phyloP scores from a whole-genome alignment of 2,113 vertebrate genomes.

The Daboia siamensis region DNA sequence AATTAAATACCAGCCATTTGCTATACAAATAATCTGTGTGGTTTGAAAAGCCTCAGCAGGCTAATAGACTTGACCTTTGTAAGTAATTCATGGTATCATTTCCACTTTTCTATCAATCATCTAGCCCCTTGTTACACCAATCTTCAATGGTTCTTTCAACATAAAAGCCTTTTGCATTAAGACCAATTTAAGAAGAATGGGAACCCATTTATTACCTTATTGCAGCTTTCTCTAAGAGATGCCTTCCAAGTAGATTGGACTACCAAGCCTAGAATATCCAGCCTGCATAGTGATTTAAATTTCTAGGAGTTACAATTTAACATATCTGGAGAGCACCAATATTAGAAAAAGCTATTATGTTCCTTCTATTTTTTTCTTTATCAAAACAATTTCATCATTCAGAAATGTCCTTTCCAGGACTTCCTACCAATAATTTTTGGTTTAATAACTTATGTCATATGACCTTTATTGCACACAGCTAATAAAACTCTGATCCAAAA shows the following conservation, averaged over 20 bases:
- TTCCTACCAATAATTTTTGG: neutral
- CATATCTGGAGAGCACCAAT: neutral
- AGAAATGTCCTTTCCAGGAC: neutral
- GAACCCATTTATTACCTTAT: neutral
- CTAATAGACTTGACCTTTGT: slow-evolving; percentile 4
- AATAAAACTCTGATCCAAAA: neutral
- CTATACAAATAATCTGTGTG: slow-evolving; percentile 9
- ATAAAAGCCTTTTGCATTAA: neutral
- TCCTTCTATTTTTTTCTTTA: neutral
- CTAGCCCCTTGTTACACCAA: neutral
- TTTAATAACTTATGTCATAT: neutral
- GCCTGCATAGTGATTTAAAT: neutral
- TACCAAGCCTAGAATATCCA: neutral
- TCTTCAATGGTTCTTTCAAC: neutral
- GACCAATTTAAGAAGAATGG: slow-evolving; percentile 3
- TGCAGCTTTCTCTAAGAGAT: neutral
- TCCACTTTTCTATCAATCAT: neutral
- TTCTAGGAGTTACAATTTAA: neutral
- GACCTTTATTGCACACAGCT: neutral
- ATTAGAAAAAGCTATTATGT: neutral
- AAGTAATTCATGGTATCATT: slow-evolving; percentile 33
- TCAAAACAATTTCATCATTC: neutral
- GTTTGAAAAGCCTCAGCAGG: slow-evolving; percentile 17
- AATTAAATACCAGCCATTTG: slow-evolving; percentile 26
- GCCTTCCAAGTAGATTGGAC: neutral